Percentiles rank a stretch among this genome's conserved stretches.
Evolutionary conservation across 2,797 vertebrate genomes (phyloP).

Genomic region (Craterocephalus amniculus): DNA sequence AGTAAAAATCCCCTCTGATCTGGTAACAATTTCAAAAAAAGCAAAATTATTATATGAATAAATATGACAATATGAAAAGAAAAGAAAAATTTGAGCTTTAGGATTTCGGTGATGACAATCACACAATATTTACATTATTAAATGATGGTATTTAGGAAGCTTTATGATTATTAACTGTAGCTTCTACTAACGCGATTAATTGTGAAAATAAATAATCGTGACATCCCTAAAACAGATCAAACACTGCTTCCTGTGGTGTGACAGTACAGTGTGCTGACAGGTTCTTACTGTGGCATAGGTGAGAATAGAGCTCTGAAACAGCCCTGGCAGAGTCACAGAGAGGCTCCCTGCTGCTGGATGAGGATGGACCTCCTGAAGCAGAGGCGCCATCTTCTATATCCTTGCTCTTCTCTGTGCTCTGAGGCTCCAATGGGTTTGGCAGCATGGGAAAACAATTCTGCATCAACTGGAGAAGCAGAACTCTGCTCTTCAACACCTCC

Average conservation of each 20-base stretch:
- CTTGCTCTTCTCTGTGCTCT: slow-evolving; percentile 56
- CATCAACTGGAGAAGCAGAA: slow-evolving; percentile 91
- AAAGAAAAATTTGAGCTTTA: too few relatives aligned
- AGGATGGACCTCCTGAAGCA: slow-evolving; percentile 41
- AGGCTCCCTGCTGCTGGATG: slow-evolving; percentile 57
- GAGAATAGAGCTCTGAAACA: slow-evolving; percentile 88
- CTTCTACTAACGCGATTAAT: too few relatives aligned
- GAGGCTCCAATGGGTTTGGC: slow-evolving; percentile 76
- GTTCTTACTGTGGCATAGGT: slow-evolving; percentile 90
- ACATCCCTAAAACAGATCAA: neutral
- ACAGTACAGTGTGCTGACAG: neutral
- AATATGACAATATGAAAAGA: too few relatives aligned
- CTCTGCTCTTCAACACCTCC: slow-evolving; percentile 89
- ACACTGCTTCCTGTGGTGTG: neutral
- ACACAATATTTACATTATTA: too few relatives aligned
- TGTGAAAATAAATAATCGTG: too few relatives aligned
- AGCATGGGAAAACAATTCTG: slow-evolving; percentile 94
- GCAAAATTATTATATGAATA: too few relatives aligned
- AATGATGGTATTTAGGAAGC: too few relatives aligned
- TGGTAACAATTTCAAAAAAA: too few relatives aligned
- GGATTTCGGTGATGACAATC: too few relatives aligned
- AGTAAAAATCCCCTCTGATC: too few relatives aligned
- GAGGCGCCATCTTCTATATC: slow-evolving; percentile 19
- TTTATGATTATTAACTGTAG: too few relatives aligned
- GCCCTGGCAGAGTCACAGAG: slow-evolving; percentile 71